phyloP scores from a whole-genome alignment of 2,888 invertebrate species.

The Eucera pruinosa region DNA sequence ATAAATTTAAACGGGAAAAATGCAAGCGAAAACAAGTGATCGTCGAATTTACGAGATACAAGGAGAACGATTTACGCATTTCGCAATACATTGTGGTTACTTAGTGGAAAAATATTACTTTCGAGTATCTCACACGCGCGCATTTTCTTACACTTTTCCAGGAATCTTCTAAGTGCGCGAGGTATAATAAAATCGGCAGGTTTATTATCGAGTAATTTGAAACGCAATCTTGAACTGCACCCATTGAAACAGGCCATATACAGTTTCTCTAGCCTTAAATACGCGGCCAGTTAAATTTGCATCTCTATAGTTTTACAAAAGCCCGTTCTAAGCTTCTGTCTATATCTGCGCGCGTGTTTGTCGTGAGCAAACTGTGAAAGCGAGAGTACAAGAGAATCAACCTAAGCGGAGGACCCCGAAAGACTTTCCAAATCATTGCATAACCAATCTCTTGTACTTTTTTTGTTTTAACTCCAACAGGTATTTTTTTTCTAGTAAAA shows the following conservation, averaged over 20 bases:
- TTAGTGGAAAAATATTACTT: neutral
- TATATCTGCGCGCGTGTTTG: neutral
- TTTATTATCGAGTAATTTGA: constrained; percentile 8
- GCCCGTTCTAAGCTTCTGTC: neutral
- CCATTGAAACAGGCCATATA: neutral
- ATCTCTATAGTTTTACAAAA: constrained; percentile 19
- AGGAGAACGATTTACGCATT: neutral
- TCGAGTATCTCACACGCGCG: neutral
- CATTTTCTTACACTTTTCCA: neutral
- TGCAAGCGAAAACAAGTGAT: neutral
- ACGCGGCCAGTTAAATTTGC: constrained; percentile 16
- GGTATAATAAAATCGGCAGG: neutral
- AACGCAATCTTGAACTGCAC: neutral
- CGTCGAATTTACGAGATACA: neutral
- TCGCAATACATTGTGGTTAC: neutral
- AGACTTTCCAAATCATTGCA: constrained; percentile 13
- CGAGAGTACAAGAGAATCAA: constrained; percentile 7
- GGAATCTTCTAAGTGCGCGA: neutral
- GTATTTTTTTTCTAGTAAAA: too few relatives aligned
- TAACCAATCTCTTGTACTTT: neutral
- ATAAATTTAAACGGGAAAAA: neutral
- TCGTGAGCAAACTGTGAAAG: constrained; percentile 18
- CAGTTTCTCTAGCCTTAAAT: constrained; percentile 15
- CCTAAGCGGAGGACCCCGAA: neutral
- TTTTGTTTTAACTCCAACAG: too few relatives aligned